Evolutionary conservation across 2,113 vertebrate genomes (phyloP).

Genomic region (Phylloscopus whistleri): DNA sequence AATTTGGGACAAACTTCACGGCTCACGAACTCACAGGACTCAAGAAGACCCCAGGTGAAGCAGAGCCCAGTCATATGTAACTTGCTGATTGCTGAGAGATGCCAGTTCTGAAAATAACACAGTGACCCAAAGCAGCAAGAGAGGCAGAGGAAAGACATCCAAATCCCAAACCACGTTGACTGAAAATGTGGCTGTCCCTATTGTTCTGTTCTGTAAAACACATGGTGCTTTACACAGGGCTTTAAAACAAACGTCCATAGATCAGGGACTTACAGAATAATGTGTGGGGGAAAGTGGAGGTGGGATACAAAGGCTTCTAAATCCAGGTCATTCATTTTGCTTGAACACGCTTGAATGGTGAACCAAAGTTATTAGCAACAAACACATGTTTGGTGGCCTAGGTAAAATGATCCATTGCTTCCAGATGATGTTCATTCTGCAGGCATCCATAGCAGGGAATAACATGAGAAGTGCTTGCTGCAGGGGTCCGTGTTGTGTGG

Average conservation of each 20-base stretch:
- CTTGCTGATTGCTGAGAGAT: background rate
- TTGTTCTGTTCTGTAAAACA: slow-evolving; percentile 34
- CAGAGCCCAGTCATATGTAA: background rate
- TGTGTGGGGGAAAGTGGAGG: background rate
- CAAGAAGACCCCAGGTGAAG: background rate
- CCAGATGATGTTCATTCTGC: slow-evolving; percentile 14
- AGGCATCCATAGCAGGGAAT: background rate
- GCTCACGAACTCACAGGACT: background rate
- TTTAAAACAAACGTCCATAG: background rate
- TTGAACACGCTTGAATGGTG: background rate
- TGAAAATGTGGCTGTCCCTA: slow-evolving; percentile 19
- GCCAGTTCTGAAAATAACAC: background rate
- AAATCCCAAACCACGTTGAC: background rate
- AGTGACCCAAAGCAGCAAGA: background rate
- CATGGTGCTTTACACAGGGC: background rate
- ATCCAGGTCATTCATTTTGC: background rate
- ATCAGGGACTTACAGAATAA: background rate
- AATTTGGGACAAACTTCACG: background rate
- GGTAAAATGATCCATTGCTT: slow-evolving; percentile 27
- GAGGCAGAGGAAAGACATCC: background rate
- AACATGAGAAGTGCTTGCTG: background rate
- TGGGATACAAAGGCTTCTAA: slow-evolving; percentile 7
- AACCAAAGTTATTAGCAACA: slow-evolving; percentile 27
- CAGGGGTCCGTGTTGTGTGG: background rate
- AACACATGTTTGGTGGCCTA: slow-evolving; percentile 28